A percentile compares a stretch with the other conserved stretches of the same genome.
phyloP scores from a whole-genome alignment of 2,113 vertebrate genomes.

The Piaya cayana region DNA sequence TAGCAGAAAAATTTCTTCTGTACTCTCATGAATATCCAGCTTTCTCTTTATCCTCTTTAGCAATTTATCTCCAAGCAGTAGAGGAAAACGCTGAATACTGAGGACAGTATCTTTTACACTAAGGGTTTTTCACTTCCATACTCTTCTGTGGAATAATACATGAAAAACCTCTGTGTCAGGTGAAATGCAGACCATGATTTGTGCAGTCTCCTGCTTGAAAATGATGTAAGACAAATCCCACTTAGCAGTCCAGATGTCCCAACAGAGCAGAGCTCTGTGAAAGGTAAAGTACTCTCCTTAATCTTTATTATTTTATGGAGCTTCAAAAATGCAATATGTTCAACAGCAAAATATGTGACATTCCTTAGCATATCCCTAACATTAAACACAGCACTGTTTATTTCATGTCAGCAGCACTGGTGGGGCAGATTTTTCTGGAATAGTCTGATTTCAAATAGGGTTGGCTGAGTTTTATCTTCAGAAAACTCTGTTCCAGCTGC shows the following conservation, averaged over 20 bases:
- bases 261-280: background rate
- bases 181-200: background rate
- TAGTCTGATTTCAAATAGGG: background rate
- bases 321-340: background rate
- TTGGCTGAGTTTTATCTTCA: background rate
- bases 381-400: background rate
- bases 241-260: background rate
- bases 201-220: background rate
- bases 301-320: background rate
- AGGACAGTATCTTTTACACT: background rate
- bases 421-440: background rate
- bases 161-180: background rate
- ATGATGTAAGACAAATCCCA: background rate
- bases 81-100: background rate
- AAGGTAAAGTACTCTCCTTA: background rate
- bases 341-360: background rate
- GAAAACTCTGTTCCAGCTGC: background rate
- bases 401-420: background rate
- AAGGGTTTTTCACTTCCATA: background rate
- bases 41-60: background rate
- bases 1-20: background rate
- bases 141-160: background rate
- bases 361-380: background rate
- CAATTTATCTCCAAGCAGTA: background rate
- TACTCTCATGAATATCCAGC: background rate